Conservation (phyloP, 1,140 invertebrate genomes). For the Drosophila mauritiana region DNA sequence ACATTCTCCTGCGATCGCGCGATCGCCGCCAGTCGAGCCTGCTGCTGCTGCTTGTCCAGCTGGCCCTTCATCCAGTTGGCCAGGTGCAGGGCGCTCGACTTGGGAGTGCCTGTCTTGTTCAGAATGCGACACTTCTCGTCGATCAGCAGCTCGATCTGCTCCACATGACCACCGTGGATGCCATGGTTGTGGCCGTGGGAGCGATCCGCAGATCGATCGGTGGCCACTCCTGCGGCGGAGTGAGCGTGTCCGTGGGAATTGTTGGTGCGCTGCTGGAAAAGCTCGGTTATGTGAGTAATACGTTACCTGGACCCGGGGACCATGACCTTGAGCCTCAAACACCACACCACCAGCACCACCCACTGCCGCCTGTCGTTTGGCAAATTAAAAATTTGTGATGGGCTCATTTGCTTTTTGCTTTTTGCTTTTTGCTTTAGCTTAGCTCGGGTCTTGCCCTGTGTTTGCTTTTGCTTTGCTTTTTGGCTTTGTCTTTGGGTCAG, state of each 20-base stretch:
- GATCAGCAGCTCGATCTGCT: slow-evolving; percentile 86
- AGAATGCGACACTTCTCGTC: slow-evolving; percentile 87
- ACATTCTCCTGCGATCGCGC: slow-evolving; percentile 70
- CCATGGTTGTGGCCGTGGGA: slow-evolving; percentile 30
- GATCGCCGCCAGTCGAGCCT: slow-evolving; percentile 75
- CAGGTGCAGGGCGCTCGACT: slow-evolving; percentile 87
- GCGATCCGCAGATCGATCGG: slow-evolving; percentile 4
- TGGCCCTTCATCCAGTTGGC: slow-evolving; percentile 89
- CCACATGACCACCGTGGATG: slow-evolving; percentile 61
- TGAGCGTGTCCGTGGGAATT: slow-evolving; percentile 14
- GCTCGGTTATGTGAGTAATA: slow-evolving; percentile 2
- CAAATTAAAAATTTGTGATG: slow-evolving; percentile 84
- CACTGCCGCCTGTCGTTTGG: slow-evolving; percentile 38
- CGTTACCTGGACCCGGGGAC: slow-evolving; percentile 18
- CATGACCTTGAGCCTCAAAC: neutral
- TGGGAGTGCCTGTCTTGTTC: slow-evolving; percentile 86
- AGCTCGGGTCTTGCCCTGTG: slow-evolving; percentile 28
- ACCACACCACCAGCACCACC: slow-evolving; percentile 14
- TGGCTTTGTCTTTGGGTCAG: slow-evolving; percentile 15
- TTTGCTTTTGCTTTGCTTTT: slow-evolving; percentile 30
- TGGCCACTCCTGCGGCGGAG: neutral
- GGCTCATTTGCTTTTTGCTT: slow-evolving; percentile 61
- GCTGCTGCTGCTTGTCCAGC: slow-evolving; percentile 84
- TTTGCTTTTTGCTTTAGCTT: slow-evolving; percentile 15
- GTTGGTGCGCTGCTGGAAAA: slow-evolving; percentile 35